A percentile compares a stretch with the other conserved stretches of the same genome.
Conservation (phyloP, 2,113 vertebrate species). For the Daphoenositta chrysoptera region DNA sequence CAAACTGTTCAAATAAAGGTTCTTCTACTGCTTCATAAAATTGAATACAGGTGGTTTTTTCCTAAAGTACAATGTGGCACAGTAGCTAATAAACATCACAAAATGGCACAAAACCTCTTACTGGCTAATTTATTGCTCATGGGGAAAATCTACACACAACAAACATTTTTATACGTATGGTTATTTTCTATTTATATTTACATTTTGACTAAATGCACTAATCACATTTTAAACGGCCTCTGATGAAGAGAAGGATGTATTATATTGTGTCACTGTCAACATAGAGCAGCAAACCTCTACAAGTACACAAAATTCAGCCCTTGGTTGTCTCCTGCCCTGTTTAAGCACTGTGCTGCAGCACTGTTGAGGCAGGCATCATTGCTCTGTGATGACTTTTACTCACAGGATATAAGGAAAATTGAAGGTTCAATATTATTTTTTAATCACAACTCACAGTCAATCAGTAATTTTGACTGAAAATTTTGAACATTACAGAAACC, state of each 20-base stretch:
- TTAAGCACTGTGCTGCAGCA: background rate
- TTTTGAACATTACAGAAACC: background rate
- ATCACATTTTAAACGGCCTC: background rate
- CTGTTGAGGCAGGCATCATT: background rate
- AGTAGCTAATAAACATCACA: background rate
- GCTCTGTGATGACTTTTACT: background rate
- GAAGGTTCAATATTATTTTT: background rate
- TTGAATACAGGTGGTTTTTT: background rate
- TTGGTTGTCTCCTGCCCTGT: background rate
- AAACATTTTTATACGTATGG: background rate
- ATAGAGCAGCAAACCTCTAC: background rate
- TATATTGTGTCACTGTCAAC: background rate
- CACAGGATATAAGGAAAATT: background rate
- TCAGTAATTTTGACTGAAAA: background rate
- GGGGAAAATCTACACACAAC: background rate
- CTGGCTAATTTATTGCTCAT: background rate
- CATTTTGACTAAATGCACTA: background rate
- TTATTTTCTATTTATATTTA: conserved; percentile 12
- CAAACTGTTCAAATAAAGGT: background rate
- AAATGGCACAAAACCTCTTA: background rate
- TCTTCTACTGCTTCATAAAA: background rate
- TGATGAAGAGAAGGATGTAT: background rate
- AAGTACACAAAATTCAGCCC: background rate
- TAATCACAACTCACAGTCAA: background rate
- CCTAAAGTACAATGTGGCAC: background rate